Evolutionary conservation across 2,888 invertebrate genomes (phyloP).

Genomic region (Ariolimax columbianus): DNA sequence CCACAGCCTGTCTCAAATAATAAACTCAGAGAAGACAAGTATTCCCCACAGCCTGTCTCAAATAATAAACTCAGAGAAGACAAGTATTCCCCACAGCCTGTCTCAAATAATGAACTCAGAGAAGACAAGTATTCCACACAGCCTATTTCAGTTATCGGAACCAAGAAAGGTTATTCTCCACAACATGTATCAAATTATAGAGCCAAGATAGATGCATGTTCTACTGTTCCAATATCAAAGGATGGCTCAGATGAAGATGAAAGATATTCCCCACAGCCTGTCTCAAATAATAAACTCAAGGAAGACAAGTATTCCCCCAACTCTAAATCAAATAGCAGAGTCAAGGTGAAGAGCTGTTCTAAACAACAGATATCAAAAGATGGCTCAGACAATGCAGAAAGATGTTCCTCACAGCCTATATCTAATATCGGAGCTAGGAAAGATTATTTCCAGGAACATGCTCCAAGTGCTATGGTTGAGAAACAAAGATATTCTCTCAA

Average conservation of each 20-base stretch:
- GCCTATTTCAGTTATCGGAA: not conserved
- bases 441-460: not conserved
- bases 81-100: not conserved
- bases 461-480: not conserved
- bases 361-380: no score
- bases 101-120: not conserved
- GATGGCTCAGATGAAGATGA: not conserved
- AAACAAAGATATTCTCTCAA: not conserved
- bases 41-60: not conserved
- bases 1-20: not conserved
- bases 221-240: not conserved
- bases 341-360: no score
- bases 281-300: no score
- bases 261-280: no score
- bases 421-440: not conserved
- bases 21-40: not conserved
- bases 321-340: no score
- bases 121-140: not conserved
- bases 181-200: not conserved
- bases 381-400: no score
- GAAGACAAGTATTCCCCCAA: no score
- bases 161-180: not conserved
- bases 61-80: not conserved
- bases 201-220: not conserved
- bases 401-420: no score